Conservation (phyloP, 1,140 invertebrate genomes). For the Carcinoscorpius rotundicauda region DNA sequence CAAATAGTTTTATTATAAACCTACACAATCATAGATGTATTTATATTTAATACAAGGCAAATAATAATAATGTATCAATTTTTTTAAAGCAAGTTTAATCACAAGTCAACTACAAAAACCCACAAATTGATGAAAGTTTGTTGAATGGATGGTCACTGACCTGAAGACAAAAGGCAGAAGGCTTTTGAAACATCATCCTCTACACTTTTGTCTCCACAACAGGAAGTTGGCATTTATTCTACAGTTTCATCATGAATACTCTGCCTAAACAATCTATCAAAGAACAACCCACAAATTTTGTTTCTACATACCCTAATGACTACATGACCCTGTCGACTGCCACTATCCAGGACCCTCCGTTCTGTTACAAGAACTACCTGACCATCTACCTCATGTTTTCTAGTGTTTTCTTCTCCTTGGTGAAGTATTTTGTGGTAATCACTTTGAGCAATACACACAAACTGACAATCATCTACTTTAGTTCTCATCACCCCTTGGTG, state of each 20-base stretch:
- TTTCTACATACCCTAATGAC: slow-evolving; percentile 55
- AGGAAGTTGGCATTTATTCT: not conserved
- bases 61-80: too few species aligned
- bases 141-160: not conserved
- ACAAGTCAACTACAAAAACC: too few species aligned
- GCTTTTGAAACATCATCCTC: not conserved
- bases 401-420: slow-evolving; percentile 83
- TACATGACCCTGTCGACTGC: slow-evolving; percentile 57
- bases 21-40: too few species aligned
- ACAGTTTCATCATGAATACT: not conserved
- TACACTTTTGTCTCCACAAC: not conserved
- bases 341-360: slow-evolving; percentile 53
- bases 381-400: slow-evolving; percentile 73
- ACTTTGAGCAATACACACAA: slow-evolving; percentile 93
- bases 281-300: not conserved
- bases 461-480: slow-evolving; percentile 93
- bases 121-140: not conserved
- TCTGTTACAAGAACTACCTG: slow-evolving; percentile 83
- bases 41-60: too few species aligned
- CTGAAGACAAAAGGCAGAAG: not conserved
- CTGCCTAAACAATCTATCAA: not conserved
- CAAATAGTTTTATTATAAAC: not conserved
- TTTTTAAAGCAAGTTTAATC: too few species aligned
- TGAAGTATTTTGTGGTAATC: slow-evolving; percentile 75
- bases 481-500: slow-evolving; percentile 92